phyloP scores from a whole-genome alignment of 2,888 invertebrate genomes.

The Cyclophora punctaria region DNA sequence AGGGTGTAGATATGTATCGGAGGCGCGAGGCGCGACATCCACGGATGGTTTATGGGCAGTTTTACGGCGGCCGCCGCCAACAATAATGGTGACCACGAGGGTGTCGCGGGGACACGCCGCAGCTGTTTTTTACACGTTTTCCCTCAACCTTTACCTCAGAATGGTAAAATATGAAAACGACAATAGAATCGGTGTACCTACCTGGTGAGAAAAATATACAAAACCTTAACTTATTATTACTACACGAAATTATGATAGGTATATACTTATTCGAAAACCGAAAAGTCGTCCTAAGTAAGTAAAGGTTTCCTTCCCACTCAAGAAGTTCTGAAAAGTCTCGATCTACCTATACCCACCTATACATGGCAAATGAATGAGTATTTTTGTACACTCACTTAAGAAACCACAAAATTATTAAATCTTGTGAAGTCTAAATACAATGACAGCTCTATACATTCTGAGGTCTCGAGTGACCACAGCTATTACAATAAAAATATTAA shows the following conservation, averaged over 20 bases:
- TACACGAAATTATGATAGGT: too few relatives aligned
- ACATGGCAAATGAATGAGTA: too few relatives aligned
- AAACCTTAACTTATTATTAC: too few relatives aligned
- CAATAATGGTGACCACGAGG: constrained; percentile 64
- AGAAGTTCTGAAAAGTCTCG: too few relatives aligned
- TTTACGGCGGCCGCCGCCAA: constrained; percentile 50
- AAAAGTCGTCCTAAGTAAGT: too few relatives aligned
- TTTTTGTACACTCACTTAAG: too few relatives aligned
- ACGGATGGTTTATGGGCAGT: constrained; percentile 60
- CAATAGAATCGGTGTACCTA: too few relatives aligned
- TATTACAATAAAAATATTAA: constrained; percentile 81
- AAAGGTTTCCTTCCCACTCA: too few relatives aligned
- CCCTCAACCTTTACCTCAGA: constrained; percentile 52
- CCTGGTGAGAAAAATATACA: too few relatives aligned
- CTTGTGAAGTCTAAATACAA: background rate
- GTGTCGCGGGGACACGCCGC: constrained; percentile 56
- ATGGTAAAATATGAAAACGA: constrained; percentile 21
- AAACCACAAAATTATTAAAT: background rate
- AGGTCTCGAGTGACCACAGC: constrained; percentile 48
- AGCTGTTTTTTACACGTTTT: constrained; percentile 78
- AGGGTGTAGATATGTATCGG: constrained; percentile 45
- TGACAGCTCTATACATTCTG: constrained; percentile 26
- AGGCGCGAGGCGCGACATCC: constrained; percentile 19
- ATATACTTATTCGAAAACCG: too few relatives aligned
- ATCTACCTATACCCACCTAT: too few relatives aligned